Evolutionary conservation across 1,140 invertebrate genomes (phyloP).

Genomic region (Centruroides sculpturatus): DNA sequence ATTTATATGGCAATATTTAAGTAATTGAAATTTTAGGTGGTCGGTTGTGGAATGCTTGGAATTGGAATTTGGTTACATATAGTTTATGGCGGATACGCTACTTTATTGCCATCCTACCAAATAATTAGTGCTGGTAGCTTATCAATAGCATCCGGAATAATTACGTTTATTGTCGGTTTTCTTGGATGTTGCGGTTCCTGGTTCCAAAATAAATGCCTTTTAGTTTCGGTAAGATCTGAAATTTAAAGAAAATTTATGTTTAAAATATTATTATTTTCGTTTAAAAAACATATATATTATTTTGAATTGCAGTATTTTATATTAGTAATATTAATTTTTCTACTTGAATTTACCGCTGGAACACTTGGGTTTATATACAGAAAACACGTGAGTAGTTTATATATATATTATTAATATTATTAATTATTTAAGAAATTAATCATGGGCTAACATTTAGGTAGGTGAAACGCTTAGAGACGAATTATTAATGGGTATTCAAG

Average conservation of each 20-base stretch:
- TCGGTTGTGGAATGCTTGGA: constrained; percentile 55
- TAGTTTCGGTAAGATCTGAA: constrained; percentile 47
- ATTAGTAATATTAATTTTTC: constrained; percentile 58
- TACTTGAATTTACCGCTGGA: constrained; percentile 59
- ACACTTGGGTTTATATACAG: constrained; percentile 61
- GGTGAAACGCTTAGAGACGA: constrained; percentile 44
- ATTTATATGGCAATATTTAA: not conserved
- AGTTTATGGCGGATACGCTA: constrained; percentile 51
- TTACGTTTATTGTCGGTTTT: constrained; percentile 56
- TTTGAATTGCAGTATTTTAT: constrained; percentile 55
- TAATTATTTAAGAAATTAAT: too few relatives aligned
- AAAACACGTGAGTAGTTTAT: constrained; percentile 39
- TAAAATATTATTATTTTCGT: not conserved
- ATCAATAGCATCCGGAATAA: constrained; percentile 46
- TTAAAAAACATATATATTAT: too few relatives aligned
- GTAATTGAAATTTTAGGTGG: constrained; percentile 40
- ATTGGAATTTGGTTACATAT: constrained; percentile 53
- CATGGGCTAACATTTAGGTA: constrained; percentile 1
- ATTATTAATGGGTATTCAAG: constrained; percentile 46
- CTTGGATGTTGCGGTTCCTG: constrained; percentile 67
- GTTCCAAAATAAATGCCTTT: constrained; percentile 58
- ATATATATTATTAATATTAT: not conserved
- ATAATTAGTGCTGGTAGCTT: constrained; percentile 51
- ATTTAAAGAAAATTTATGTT: not conserved
- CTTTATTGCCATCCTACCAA: constrained; percentile 51